Percentiles rank a stretch among this genome's conserved stretches.
Conservation (phyloP, 2,888 invertebrate genomes). For the Drosophila mimetica region DNA sequence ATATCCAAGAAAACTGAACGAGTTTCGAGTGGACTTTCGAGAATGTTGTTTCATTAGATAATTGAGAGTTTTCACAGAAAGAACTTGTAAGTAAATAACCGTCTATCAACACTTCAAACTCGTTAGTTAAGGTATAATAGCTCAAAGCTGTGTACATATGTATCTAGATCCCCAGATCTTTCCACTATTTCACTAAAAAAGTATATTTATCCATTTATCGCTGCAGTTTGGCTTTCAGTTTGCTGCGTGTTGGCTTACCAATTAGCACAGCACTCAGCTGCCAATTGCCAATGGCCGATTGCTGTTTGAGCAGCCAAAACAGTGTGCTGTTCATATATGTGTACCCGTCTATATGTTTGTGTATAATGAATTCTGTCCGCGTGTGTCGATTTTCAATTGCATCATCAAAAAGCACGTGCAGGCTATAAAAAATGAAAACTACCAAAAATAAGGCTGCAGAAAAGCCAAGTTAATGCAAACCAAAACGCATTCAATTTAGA, state of each 20-base stretch:
- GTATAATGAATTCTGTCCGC: conserved; percentile 36
- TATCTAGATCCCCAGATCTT: conserved; percentile 20
- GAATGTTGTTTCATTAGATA: conserved; percentile 11
- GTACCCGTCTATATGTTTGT: conserved; percentile 3
- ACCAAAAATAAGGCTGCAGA: not conserved
- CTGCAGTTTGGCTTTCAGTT: conserved; percentile 23
- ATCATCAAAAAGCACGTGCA: conserved; percentile 53
- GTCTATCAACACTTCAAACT: conserved; percentile 15
- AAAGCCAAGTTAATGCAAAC: conserved; percentile 31
- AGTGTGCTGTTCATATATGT: conserved; percentile 8
- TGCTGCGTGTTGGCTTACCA: conserved; percentile 61
- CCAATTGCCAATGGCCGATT: conserved; percentile 38
- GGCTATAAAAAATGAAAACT: not conserved
- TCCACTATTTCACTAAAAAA: conserved; percentile 20
- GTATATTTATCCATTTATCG: conserved; percentile 26
- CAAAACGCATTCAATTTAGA: conserved; percentile 45
- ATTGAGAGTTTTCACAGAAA: conserved; percentile 5
- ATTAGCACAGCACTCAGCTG: conserved; percentile 58
- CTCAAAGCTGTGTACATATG: conserved; percentile 10
- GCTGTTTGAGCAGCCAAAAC: conserved; percentile 41
- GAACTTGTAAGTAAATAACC: conserved; percentile 15
- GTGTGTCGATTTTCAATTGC: conserved; percentile 37
- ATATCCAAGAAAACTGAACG: conserved; percentile 21
- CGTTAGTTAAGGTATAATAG: conserved; percentile 10
- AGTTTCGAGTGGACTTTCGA: not conserved